These are phyloP conservation scores for Zaprionus capensis DNA, from an alignment of 1,140 invertebrate genomes.

Conservation along the genomic window DNA sequence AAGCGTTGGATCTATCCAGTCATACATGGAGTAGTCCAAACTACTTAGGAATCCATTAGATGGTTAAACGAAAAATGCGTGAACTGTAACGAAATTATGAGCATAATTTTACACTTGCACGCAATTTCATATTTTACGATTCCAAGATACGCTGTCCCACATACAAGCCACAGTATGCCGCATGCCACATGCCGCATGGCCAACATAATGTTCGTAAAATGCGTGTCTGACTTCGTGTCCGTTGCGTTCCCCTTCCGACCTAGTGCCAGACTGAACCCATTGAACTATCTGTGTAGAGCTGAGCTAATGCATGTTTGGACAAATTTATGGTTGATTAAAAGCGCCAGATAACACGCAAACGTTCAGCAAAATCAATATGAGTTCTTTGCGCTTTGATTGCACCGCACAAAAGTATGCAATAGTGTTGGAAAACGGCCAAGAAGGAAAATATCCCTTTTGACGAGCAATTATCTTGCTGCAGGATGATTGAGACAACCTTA, in stretches of 20 bases:
- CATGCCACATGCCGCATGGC: conserved; percentile 11
- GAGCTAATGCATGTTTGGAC: conserved; percentile 56
- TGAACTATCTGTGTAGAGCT: conserved; percentile 25
- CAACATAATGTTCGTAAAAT: conserved; percentile 15
- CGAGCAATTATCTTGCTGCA: neutral
- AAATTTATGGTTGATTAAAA: conserved; percentile 71
- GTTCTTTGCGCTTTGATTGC: conserved; percentile 24
- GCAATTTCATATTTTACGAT: conserved; percentile 77
- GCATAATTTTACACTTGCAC: conserved; percentile 77
- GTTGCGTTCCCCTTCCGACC: no score
- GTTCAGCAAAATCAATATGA: conserved; percentile 39
- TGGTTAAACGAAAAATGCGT: conserved; percentile 63
- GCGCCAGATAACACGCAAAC: conserved; percentile 65
- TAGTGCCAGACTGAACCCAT: conserved; percentile 20
- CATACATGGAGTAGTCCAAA: conserved; percentile 43
- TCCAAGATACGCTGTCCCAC: conserved; percentile 46
- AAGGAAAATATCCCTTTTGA: no score
- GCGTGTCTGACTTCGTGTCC: conserved; percentile 46
- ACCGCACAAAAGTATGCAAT: conserved; percentile 48
- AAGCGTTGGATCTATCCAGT: neutral
- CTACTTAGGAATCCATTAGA: conserved; percentile 76
- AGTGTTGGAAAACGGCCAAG: neutral
- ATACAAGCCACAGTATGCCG: conserved; percentile 20
- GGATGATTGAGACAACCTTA: neutral
- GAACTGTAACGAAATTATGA: conserved; percentile 68